These are phyloP conservation scores for Cryptus viduatorius DNA, from an alignment of 2,888 invertebrate genomes.

Conservation along the genomic window DNA sequence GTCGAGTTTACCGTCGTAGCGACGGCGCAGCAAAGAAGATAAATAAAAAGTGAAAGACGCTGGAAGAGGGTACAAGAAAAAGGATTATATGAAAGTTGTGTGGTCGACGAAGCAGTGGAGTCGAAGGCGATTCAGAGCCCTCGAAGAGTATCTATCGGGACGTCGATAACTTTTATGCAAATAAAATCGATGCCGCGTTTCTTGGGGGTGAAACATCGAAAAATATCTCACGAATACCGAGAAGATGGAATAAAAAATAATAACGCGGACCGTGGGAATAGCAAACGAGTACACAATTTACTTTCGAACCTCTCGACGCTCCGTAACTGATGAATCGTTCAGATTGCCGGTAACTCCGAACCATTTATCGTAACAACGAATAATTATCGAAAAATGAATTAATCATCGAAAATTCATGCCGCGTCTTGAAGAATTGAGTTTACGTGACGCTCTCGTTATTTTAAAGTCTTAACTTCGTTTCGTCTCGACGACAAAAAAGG, in stretches of 20 bases:
- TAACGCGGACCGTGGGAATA: not conserved
- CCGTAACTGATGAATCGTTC: not conserved
- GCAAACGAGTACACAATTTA: not conserved
- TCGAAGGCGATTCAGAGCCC: not conserved
- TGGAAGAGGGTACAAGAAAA: not conserved
- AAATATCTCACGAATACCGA: too few relatives aligned
- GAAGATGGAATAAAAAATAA: not conserved
- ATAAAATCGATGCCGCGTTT: slow-evolving; percentile 1
- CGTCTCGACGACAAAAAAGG: not conserved
- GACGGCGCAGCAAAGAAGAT: not conserved
- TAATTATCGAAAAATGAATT: not conserved
- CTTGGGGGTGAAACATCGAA: not conserved
- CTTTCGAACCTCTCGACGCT: not conserved
- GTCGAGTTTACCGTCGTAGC: slow-evolving; percentile 8
- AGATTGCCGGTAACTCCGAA: not conserved
- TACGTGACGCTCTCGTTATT: slow-evolving; percentile 1
- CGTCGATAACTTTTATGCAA: slow-evolving; percentile 1
- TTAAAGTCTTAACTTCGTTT: slow-evolving; percentile 1
- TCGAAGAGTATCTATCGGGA: not conserved
- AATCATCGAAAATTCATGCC: too few relatives aligned
- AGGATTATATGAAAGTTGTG: not conserved
- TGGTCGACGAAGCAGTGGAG: not conserved
- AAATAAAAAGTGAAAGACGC: not conserved
- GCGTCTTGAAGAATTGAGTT: not conserved
- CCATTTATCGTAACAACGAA: not conserved